These are phyloP conservation scores for Homarus gammarus DNA, from an alignment of 2,888 invertebrate species.

Conservation along the genomic window DNA sequence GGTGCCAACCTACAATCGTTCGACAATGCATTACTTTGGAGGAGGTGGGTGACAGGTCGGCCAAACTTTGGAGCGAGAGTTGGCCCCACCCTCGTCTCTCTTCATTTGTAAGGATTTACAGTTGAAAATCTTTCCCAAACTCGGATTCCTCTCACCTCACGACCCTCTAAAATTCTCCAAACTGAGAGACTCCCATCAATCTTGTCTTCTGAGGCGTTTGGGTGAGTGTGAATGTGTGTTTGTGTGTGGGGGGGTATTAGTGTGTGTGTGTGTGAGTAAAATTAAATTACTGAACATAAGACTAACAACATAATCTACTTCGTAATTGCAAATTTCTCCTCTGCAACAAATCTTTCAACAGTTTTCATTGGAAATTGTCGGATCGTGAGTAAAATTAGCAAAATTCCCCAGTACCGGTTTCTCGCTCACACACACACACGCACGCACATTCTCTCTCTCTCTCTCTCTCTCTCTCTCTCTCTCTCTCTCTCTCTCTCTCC, in stretches of 20 bases:
- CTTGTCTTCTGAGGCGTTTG: neutral
- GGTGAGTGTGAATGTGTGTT: neutral
- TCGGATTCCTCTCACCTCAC: neutral
- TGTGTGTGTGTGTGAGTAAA: too few species aligned
- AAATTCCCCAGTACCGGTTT: too few species aligned
- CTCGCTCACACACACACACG: neutral
- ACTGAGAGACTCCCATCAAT: neutral
- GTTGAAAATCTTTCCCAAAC: slow-evolving; percentile 34
- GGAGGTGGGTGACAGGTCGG: neutral
- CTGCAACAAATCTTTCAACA: too few species aligned
- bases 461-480: too few species aligned
- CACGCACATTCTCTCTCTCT: too few species aligned
- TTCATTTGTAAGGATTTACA: slow-evolving; percentile 58
- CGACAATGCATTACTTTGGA: neutral
- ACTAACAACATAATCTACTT: too few species aligned
- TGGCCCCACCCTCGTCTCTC: slow-evolving; percentile 1
- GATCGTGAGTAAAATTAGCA: too few species aligned
- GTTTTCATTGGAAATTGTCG: too few species aligned
- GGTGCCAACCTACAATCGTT: neutral
- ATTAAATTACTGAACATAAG: too few species aligned
- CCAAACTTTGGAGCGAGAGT: neutral
- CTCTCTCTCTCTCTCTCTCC: too few species aligned
- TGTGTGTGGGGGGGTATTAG: too few species aligned
- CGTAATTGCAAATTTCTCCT: too few species aligned
- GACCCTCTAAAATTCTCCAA: neutral